Base-by-base conservation (phyloP, 2,797 vertebrate species). In the Pangasius djambal region DNA sequence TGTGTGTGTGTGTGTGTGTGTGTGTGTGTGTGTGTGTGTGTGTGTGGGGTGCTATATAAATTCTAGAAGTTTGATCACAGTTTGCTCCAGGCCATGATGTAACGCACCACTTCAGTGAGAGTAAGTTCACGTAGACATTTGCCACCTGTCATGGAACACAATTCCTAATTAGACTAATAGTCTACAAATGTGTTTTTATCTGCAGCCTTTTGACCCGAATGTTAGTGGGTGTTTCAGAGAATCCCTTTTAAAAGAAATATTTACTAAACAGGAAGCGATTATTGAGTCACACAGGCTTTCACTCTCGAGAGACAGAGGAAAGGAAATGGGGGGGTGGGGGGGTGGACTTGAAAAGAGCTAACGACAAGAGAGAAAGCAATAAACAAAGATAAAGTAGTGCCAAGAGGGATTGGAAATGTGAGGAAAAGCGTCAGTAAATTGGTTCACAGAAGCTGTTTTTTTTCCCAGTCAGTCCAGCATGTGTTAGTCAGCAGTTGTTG, bases 231-330 rank as follows among this genome's bases (percentile, higher is more conserved):
- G 61, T 77, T 69, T 85, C 28, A 6, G 50, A 85, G 69, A 40
- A 89, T 75, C 40, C 63, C 67, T 86, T 69, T 85, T 52, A 40
- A 85, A 70, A 86, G 69, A 89, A 87, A 89, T 92, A 87, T 88
- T 89, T 87, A 87, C 63, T 86, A 85, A 91, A 90, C 85, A 85
- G 87, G 55, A 87, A 75, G 69, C 3, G 52, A 89, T 77, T 85
- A 87, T 78, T 85, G 81, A 90, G 87, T 87, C 89, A 87, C 12
- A 78, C 18, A 85, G 44, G 69, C 89, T 87, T 57, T 85, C 82
- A 44, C 52, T 55, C 48, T 70, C 22, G 15, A 55, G 65, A 86
- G 83, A 63, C 25, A 4, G 52, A 55, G 72, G 20, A 52, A 75
- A 31, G 57, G 75, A 65, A 81, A 63, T 25, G 1, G 40, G 22